Conservation (phyloP, 2,113 vertebrate species). For the Macaca fascicularis region T2T-MFA8v1.1 NC_088385.1:90382001-90382500, state of each 20-base stretch:
- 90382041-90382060: constrained; percentile 60
- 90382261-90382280: background rate
- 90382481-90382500: background rate
- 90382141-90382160: constrained; percentile 57
- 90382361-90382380: constrained; percentile 47
- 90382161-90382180: constrained; percentile 50
- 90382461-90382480: background rate
- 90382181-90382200: constrained; percentile 18
- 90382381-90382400: constrained; percentile 48
- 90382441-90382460: constrained; percentile 47
- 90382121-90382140: constrained; percentile 41
- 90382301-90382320: constrained; percentile 37
- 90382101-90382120: background rate
- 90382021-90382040: constrained; percentile 64
- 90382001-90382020: constrained; percentile 66
- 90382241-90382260: background rate
- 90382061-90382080: constrained; percentile 65
- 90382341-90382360: constrained; percentile 52
- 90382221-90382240: background rate
- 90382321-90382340: constrained; percentile 60
- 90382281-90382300: background rate
- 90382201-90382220: background rate
- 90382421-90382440: constrained; percentile 36
- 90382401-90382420: constrained; percentile 22
- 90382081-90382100: constrained; percentile 46